Evolutionary conservation across 1,140 invertebrate genomes (phyloP), one percentile per base, ranked within the genome.

Genomic region (Meloidogyne chitwoodi): DNA sequence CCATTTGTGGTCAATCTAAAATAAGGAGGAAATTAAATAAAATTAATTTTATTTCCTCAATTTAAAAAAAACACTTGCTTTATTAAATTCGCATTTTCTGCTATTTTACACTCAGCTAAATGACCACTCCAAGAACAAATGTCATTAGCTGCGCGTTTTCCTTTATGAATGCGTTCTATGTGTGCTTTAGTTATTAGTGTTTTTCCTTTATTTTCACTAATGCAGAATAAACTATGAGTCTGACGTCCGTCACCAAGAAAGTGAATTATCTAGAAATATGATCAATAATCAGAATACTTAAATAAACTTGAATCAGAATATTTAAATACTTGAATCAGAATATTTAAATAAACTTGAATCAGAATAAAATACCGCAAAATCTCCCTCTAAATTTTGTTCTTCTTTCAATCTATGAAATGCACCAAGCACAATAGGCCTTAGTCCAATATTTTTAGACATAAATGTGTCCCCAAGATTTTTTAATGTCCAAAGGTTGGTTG

Each of bases 401-500:
- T 75, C 44, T 69, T 70, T 68, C 12, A 74, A 73, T 41, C 85
- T 38, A 75, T 81, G 79, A 71, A 87, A 86, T 11, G 83, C 81
- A 6, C 85, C 85, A 31, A 85, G 66, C 29, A 85, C 74, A 83
- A 85, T 84, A 1, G 78, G 82, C 65, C 78, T 24, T 16, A 72
- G n/a, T 61, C 85, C 83, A 63, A 84, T 83, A 16, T 77, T 68
- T 77, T 87, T 86, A 22, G 64, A 26, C 2, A 86, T 38, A 65
- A 87, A 78, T 10, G 73, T 78, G 68, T 86, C 85, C 10, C 84
- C 85, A 26, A 86, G 71, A 75, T 86, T 86, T 69, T 86, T 86
- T 74, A 86, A 70, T 24, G 85, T 69, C 85, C 85, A 86, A 78
- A 86, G 77, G 27, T 86, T 86, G 38, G 87, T 86, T 22, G 86